Percentiles rank a stretch among this genome's conserved stretches.
These are phyloP conservation scores for Smithornis capensis DNA, from an alignment of 2,113 vertebrate genomes.

Conservation along the genomic window DNA sequence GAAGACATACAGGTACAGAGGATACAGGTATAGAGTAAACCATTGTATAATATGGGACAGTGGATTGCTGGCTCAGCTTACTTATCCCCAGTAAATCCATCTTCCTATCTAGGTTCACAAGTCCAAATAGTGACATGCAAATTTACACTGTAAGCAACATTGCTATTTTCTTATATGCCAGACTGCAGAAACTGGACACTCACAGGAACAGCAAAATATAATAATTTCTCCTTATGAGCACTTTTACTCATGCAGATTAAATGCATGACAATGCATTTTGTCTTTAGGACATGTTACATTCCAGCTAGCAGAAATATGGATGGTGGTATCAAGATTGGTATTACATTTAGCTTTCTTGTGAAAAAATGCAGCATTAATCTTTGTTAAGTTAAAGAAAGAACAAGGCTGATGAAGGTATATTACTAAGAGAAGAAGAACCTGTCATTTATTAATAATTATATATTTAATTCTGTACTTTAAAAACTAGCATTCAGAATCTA, in stretches of 20 bases:
- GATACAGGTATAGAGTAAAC: background rate
- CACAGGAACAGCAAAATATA: background rate
- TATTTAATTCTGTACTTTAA: background rate
- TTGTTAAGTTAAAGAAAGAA: conserved; percentile 12
- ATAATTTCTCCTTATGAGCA: conserved; percentile 24
- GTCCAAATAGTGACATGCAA: background rate
- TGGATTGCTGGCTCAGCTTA: background rate
- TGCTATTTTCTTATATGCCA: background rate
- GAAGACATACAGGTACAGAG: background rate
- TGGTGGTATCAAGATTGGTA: conserved; percentile 10
- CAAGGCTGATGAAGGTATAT: background rate
- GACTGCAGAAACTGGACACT: conserved; percentile 10
- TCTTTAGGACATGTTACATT: conserved; percentile 27
- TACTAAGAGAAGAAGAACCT: background rate
- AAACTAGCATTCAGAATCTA: background rate
- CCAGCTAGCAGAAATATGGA: conserved; percentile 40
- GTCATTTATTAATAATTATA: background rate
- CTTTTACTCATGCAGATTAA: conserved; percentile 40
- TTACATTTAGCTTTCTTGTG: background rate
- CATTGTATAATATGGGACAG: background rate
- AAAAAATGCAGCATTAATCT: conserved; percentile 5
- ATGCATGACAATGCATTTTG: background rate
- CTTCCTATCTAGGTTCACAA: background rate
- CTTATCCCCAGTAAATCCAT: background rate
- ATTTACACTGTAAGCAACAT: background rate